A percentile compares a stretch with the other conserved stretches of the same genome.
Conservation (phyloP, 2,113 vertebrate species). For the Zingel zingel region DNA sequence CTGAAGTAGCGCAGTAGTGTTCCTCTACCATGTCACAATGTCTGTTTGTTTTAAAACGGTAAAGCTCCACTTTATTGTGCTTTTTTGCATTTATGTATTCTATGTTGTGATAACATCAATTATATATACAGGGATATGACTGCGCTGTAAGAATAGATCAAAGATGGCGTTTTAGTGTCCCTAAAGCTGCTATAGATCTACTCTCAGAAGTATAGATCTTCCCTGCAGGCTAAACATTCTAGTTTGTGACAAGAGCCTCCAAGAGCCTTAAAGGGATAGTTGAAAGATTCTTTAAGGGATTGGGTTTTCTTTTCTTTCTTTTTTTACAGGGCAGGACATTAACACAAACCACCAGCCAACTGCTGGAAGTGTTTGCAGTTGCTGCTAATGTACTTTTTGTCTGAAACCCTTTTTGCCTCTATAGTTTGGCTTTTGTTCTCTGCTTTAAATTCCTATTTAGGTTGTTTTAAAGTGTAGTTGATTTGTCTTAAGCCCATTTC, state of each 20-base stretch:
- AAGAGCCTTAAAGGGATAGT: constrained; percentile 43
- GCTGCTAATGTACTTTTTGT: constrained; percentile 9
- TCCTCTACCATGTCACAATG: not conserved
- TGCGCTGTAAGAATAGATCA: not conserved
- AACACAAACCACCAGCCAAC: constrained; percentile 17
- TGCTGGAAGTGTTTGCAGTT: constrained; percentile 7
- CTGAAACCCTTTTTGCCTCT: not conserved
- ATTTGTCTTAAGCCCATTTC: not conserved
- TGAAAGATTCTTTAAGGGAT: constrained; percentile 9
- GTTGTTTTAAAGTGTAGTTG: not conserved
- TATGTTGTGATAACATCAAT: not conserved
- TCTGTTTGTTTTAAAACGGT: constrained; percentile 11
- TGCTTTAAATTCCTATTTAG: not conserved
- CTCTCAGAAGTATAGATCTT: too few relatives aligned
- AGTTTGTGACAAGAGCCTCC: constrained; percentile 29
- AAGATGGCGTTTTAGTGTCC: constrained; percentile 12
- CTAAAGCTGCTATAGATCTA: too few relatives aligned
- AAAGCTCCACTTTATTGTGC: not conserved
- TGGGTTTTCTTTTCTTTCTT: not conserved
- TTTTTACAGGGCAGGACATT: constrained; percentile 36
- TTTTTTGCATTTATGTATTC: not conserved
- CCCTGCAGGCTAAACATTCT: constrained; percentile 39
- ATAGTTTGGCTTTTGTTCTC: not conserved
- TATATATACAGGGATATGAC: not conserved
- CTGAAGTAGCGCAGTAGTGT: constrained; percentile 26